Base-by-base conservation (phyloP, 2,113 vertebrate genomes). In the Syrmaticus mikado region DNA sequence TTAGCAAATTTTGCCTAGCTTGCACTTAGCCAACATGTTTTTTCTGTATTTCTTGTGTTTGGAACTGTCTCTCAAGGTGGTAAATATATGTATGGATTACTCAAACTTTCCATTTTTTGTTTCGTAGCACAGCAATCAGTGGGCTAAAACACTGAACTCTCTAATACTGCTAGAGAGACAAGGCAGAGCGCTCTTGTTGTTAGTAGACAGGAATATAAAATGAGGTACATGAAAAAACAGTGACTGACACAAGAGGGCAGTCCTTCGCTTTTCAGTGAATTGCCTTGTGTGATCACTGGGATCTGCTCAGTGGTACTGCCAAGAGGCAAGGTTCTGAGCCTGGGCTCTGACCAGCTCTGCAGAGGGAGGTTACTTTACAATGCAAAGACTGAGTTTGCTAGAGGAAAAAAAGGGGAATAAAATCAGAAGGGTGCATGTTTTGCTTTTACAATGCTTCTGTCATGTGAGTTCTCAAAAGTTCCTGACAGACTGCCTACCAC, bases 161-260 rank as follows among this genome's bases (percentile, higher is more conserved):
- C 17, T 38, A 66, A 41, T 21, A 21, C 11, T 28, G n/a, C 3
- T 41, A 73, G 57, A 74, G 72, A 41, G 79, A 81, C 71, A 90
- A 9, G 58, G 61, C 80, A 9, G 73, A 52, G 82, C 6, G 38
- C 64, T 91, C 53, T 12, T 0, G 66, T 70, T n/a, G 0, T 55
- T 15, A 1, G 17, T 0, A 45, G n/a, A 8, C 3, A 53, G 17
- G 38, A 65, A 41, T 32, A 3, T 5, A 32, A 18, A 80, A 4
- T 0, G 38, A 27, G 67, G 46, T 17, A 41, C 27, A 25, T 3
- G 71, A n/a, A 65, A 36, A 43, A 17, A 3, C 0, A 10, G 45
- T 2, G 85, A 1, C 53, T 28, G 85, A 77, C 97, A 87, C 88
- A 20, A 95, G 95, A 92, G 95, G 95, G 94, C 97, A 90, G 89